Conservation (phyloP, 2,888 invertebrate species). For the Watsonalla cultraria region DNA sequence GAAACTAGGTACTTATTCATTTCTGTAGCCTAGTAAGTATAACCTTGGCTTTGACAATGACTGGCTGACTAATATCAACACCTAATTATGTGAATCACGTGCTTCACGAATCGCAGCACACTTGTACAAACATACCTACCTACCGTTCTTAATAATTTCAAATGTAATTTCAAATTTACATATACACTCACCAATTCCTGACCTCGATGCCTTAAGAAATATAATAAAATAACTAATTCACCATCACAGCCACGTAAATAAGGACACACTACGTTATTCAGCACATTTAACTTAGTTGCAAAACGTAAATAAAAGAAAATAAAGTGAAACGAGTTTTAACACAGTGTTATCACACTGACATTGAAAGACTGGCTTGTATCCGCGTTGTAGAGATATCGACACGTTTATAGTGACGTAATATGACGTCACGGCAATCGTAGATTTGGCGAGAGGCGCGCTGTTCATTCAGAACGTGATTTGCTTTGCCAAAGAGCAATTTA, state of each 20-base stretch:
- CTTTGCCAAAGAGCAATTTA: neutral
- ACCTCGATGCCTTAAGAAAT: too few relatives aligned
- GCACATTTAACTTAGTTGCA: too few relatives aligned
- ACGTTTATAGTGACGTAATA: neutral
- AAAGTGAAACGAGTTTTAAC: too few relatives aligned
- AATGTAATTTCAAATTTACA: neutral
- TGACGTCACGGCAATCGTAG: neutral
- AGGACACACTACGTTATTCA: too few relatives aligned
- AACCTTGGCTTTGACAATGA: too few relatives aligned
- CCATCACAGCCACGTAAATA: too few relatives aligned
- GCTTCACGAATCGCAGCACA: neutral
- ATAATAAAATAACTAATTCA: too few relatives aligned
- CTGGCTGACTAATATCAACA: too few relatives aligned
- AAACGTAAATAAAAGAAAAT: too few relatives aligned
- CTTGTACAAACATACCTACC: neutral
- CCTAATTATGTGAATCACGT: neutral
- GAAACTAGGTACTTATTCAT: too few relatives aligned
- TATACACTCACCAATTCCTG: neutral
- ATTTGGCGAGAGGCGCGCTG: neutral
- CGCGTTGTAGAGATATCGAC: neutral
- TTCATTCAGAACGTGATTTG: neutral
- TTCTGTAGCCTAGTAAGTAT: too few relatives aligned
- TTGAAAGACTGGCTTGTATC: neutral
- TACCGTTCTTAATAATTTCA: neutral
- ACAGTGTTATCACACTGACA: neutral